Evolutionary conservation across 2,113 vertebrate species (phyloP), one percentile per base, ranked within the genome.

Genomic region (Podarcis muralis): DNA sequence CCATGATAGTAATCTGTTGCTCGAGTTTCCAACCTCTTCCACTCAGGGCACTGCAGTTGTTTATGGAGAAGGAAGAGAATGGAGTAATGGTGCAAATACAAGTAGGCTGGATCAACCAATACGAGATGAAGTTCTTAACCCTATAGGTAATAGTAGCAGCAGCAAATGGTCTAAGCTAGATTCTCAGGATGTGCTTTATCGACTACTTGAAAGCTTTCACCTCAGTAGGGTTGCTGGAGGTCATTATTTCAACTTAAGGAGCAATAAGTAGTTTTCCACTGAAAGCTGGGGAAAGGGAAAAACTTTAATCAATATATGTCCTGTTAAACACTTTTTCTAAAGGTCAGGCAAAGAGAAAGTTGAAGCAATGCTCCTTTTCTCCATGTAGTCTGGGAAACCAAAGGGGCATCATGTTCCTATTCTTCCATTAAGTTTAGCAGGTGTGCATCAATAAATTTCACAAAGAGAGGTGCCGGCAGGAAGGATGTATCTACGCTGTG

Each of bases 121-220:
- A 69, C 1, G 22, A 30, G 7, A 80, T 82, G 40, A 76, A 81
- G 77, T 71, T 88, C 87, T 75, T 65, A 91, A 66, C 83, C 59
- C 93, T 76, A 75, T 89, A 88, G 80, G 72, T 88, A 91, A 37
- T 82, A 82, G 23, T 0, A 62, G 81, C 89, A 90, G 83, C 77
- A 89, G 90, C 88, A 92, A 85, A 90, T 79, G n/a, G 89, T 37
- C 90, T 89, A 83, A 79, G 82, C 12, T 43, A 90, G 74, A 86
- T 81, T 85, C 85, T 88, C 93, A 82, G 85, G 76, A 78, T 91
- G 88, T 78, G 86, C 43, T 25, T 0, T 91, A 93, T 90, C 0
- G 79, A 92, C 89, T 93, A n/a, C 76, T 25, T 87, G 92, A 95
- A 93, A 95, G 89, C 86, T 93, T 94, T 92, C 90, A 90, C 80